phyloP scores from a whole-genome alignment of 1,140 invertebrate species.

The Teleopsis dalmanni region DNA sequence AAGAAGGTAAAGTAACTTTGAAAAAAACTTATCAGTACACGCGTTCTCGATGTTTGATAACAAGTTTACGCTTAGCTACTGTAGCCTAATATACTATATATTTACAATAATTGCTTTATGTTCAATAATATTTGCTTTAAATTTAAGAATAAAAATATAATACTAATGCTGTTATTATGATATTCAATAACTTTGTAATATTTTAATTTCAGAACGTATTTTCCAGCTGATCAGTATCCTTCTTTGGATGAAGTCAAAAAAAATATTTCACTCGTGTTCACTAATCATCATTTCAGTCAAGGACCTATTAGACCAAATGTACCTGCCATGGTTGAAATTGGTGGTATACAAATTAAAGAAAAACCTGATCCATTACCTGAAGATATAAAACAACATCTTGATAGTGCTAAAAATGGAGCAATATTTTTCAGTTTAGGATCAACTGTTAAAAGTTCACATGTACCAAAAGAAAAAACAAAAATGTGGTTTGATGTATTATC shows the following conservation, averaged over 20 bases:
- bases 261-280: slow-evolving; percentile 31
- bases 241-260: slow-evolving; percentile 16
- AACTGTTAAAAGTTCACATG: slow-evolving; percentile 9
- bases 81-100: too few relatives aligned
- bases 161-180: too few relatives aligned
- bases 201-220: slow-evolving; percentile 8
- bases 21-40: too few relatives aligned
- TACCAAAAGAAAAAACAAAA: slow-evolving; percentile 2
- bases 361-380: slow-evolving; percentile 31
- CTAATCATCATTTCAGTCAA: slow-evolving; percentile 27
- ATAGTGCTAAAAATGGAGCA: slow-evolving; percentile 20
- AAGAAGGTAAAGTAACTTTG: too few relatives aligned
- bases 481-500: slow-evolving; percentile 18
- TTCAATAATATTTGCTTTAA: too few relatives aligned
- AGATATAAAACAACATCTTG: slow-evolving; percentile 25
- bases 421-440: slow-evolving; percentile 32
- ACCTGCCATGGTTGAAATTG: slow-evolving; percentile 40
- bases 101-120: too few relatives aligned
- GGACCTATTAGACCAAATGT: slow-evolving; percentile 36
- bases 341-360: slow-evolving; percentile 44
- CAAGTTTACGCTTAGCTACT: too few relatives aligned
- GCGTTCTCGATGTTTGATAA: too few relatives aligned
- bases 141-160: too few relatives aligned
- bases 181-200: too few relatives aligned
- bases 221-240: slow-evolving; percentile 11